Evolutionary conservation across 2,113 vertebrate genomes (phyloP).

Genomic region (Hoplias malabaricus): DNA sequence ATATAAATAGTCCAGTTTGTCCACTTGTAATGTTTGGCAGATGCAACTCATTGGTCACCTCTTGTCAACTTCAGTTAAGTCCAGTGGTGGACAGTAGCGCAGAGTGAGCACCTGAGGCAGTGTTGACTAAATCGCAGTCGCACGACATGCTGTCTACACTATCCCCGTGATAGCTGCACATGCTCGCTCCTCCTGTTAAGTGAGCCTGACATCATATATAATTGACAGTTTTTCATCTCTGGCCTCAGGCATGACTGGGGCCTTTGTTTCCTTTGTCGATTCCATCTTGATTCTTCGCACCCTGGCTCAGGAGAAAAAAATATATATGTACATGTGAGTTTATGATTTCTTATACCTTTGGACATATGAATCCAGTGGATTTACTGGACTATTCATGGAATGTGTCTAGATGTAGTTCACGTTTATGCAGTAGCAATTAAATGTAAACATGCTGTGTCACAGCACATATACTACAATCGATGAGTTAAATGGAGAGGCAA

Average conservation of each 20-base stretch:
- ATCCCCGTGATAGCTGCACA: constrained; percentile 31
- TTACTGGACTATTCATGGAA: background rate
- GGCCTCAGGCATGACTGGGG: constrained; percentile 34
- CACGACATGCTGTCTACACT: constrained; percentile 6
- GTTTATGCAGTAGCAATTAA: too few relatives aligned
- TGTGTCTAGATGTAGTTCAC: too few relatives aligned
- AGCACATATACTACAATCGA: too few relatives aligned
- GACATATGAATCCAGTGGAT: background rate
- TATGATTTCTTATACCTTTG: background rate
- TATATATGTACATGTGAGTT: background rate
- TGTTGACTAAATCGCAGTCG: constrained; percentile 15
- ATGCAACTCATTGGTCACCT: background rate
- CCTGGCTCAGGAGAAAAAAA: background rate
- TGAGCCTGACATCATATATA: constrained; percentile 53
- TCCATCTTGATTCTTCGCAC: constrained; percentile 11
- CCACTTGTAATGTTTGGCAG: background rate
- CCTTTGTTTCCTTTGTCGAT: constrained; percentile 36
- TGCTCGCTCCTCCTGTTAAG: constrained; percentile 40
- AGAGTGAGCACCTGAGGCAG: background rate
- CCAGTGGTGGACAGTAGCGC: constrained; percentile 14
- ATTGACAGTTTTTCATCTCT: constrained; percentile 48
- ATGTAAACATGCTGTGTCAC: too few relatives aligned
- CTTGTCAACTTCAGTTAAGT: background rate
- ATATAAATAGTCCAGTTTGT: background rate
- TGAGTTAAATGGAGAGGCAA: too few relatives aligned